Evolutionary conservation across 2,888 invertebrate genomes (phyloP).

Genomic region (Pasiphila rectangulata): DNA sequence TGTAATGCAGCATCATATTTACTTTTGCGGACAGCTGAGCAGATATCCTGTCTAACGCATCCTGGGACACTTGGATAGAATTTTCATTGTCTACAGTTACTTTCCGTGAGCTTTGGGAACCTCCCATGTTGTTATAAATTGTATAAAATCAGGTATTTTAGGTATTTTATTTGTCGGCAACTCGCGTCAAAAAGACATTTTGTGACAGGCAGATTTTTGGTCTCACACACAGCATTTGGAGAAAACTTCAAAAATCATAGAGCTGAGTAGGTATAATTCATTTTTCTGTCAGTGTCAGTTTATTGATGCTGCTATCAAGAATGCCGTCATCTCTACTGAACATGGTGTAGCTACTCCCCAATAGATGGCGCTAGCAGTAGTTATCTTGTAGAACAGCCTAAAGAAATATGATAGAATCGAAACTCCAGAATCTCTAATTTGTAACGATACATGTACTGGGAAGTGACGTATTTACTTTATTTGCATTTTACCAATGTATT

Average conservation of each 20-base stretch:
- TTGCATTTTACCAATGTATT: no score
- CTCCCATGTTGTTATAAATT: conserved; percentile 73
- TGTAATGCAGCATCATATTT: conserved; percentile 71
- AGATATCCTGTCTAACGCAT: conserved; percentile 74
- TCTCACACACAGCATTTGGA: no score
- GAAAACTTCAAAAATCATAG: no score
- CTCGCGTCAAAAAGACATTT: conserved; percentile 71
- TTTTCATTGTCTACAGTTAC: conserved; percentile 75
- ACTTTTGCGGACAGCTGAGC: conserved; percentile 66
- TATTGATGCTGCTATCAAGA: not conserved
- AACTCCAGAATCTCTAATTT: no score
- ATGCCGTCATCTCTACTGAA: no score
- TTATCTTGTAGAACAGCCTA: not conserved
- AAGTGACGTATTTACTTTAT: no score
- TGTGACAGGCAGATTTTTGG: conserved; percentile 47
- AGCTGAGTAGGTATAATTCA: no score
- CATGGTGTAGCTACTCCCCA: conserved; percentile 23
- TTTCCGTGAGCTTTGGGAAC: conserved; percentile 78
- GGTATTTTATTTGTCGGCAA: conserved; percentile 67
- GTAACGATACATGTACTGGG: no score
- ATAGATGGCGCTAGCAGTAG: conserved; percentile 32
- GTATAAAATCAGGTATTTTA: conserved; percentile 44
- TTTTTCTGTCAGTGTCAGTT: not conserved
- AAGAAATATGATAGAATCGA: no score
- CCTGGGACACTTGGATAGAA: conserved; percentile 74